These are phyloP conservation scores for Noctua comes DNA, from an alignment of 2,888 invertebrate species.

Conservation along the genomic window DNA sequence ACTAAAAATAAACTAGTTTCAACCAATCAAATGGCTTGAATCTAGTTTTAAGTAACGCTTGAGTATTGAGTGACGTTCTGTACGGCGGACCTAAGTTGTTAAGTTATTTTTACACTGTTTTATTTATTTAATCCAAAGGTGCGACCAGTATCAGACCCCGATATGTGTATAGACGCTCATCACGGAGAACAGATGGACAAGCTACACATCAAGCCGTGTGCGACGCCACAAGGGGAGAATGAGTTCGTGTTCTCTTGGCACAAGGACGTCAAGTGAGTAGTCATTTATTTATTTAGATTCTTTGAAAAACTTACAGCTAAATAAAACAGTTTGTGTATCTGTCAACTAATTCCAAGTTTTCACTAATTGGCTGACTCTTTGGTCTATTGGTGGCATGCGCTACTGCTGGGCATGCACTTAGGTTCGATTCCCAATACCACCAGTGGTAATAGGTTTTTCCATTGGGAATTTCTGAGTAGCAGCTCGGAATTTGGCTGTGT, in stretches of 20 bases:
- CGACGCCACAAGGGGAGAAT: slow-evolving; percentile 89
- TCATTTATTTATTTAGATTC: not conserved
- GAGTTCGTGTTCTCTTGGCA: slow-evolving; percentile 94
- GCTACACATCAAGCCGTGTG: slow-evolving; percentile 75
- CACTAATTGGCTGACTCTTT: not conserved
- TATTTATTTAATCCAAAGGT: slow-evolving; percentile 86
- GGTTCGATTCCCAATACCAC: not conserved
- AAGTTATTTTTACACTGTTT: not conserved
- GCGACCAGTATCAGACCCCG: slow-evolving; percentile 90
- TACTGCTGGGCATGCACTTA: not conserved
- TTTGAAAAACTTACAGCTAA: not conserved
- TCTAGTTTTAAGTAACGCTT: not conserved
- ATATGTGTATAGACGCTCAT: slow-evolving; percentile 93
- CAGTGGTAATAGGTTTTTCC: not conserved
- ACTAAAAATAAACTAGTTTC: too few relatives aligned
- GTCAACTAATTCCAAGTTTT: not conserved
- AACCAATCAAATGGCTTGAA: not conserved
- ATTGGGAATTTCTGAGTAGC: too few relatives aligned
- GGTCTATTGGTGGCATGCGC: not conserved
- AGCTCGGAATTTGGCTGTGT: too few relatives aligned
- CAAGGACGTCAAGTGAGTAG: slow-evolving; percentile 92
- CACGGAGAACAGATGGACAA: slow-evolving; percentile 78
- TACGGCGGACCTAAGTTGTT: not conserved
- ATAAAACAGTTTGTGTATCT: not conserved
- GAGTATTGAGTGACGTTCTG: not conserved